Percentiles rank a stretch among this genome's conserved stretches.
Conservation (phyloP, 2,888 invertebrate genomes). For the Gymnocheta viridis region DNA sequence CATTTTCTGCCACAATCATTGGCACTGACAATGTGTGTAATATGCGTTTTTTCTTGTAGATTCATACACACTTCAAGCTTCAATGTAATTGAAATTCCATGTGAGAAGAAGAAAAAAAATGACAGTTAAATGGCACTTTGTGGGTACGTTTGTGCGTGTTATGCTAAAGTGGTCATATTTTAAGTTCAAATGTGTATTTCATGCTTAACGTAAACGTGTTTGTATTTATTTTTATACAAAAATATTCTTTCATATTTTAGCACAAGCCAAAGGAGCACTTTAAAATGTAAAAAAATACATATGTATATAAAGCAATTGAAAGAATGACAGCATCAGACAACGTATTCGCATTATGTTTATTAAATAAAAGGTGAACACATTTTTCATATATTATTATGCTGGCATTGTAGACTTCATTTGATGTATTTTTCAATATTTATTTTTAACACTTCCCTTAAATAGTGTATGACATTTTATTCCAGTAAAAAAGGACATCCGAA, state of each 20-base stretch:
- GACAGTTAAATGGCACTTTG: neutral
- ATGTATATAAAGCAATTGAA: no score
- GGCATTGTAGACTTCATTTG: no score
- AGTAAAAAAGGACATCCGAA: no score
- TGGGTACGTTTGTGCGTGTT: neutral
- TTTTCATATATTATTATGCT: no score
- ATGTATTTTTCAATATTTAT: no score
- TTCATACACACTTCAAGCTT: neutral
- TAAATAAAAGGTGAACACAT: no score
- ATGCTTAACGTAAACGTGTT: neutral
- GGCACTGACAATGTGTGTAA: neutral
- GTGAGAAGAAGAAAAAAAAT: neutral
- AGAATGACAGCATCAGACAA: neutral
- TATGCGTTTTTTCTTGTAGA: neutral
- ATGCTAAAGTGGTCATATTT: neutral
- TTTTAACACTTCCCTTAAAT: no score
- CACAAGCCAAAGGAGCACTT: neutral
- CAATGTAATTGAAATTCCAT: neutral
- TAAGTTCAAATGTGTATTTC: neutral
- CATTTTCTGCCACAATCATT: neutral
- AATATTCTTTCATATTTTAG: neutral
- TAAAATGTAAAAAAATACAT: neutral
- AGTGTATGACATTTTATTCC: no score
- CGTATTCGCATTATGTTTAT: neutral
- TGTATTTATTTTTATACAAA: neutral